Percentiles rank a stretch among this genome's conserved stretches.
phyloP scores from a whole-genome alignment of 1,140 invertebrate species.

The Nasonia longicornis region DNA sequence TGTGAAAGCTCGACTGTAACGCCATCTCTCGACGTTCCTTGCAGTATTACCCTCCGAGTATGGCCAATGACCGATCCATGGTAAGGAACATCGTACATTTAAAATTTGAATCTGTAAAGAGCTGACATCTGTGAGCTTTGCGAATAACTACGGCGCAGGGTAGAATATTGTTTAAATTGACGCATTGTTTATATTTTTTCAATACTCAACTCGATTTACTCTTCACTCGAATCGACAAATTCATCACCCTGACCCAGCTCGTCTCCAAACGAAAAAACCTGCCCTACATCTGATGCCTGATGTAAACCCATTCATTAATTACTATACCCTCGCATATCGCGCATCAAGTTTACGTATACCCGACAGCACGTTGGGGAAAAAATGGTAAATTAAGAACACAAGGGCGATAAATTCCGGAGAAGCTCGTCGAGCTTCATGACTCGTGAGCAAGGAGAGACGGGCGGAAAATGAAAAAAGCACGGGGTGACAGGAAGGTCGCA shows the following conservation, averaged over 20 bases:
- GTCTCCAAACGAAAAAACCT: too few species aligned
- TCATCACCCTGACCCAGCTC: too few species aligned
- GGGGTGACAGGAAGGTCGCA: neutral
- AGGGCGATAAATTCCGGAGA: neutral
- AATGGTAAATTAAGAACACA: neutral
- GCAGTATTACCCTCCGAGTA: neutral
- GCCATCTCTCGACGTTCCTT: neutral
- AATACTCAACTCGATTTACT: too few species aligned
- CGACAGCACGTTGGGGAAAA: neutral
- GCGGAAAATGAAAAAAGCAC: neutral
- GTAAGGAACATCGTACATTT: neutral
- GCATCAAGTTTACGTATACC: too few species aligned
- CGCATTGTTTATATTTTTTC: too few species aligned
- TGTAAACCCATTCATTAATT: neutral
- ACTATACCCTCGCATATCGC: neutral
- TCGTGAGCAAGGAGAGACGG: neutral
- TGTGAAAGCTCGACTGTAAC: neutral
- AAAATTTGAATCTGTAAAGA: neutral
- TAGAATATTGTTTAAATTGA: neutral
- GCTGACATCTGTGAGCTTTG: neutral
- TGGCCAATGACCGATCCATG: neutral
- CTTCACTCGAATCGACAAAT: too few species aligned
- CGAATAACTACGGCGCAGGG: neutral
- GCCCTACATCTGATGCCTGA: too few species aligned
- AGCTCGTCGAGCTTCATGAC: neutral